These are phyloP conservation scores for Pemphigus obesinymphae DNA, from an alignment of 1,140 invertebrate species.

Conservation along the genomic window DNA sequence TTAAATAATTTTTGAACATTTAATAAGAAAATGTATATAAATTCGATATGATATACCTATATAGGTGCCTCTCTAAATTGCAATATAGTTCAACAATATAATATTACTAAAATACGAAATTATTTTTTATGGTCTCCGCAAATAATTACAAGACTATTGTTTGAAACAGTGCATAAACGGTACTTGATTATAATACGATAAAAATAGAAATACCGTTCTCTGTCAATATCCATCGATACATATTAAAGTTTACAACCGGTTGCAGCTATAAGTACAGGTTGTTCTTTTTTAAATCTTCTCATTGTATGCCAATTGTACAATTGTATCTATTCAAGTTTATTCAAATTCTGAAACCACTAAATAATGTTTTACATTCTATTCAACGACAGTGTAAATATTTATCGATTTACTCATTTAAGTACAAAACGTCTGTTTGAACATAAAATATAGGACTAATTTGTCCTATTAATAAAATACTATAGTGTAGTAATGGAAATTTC, in stretches of 20 bases:
- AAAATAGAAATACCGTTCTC: constrained; percentile 12
- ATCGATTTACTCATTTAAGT: not conserved
- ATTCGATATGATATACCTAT: not conserved
- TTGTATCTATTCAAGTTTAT: not conserved
- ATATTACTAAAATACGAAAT: no score
- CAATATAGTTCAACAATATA: no score
- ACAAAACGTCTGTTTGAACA: no score
- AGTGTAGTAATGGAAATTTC: no score
- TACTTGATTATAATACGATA: not conserved
- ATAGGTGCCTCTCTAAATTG: no score
- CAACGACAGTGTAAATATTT: not conserved
- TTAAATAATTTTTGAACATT: not conserved
- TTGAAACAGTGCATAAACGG: not conserved
- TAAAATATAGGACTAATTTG: no score
- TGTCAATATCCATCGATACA: not conserved
- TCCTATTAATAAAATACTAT: no score
- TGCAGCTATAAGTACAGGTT: not conserved
- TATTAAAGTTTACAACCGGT: not conserved
- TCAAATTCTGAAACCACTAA: not conserved
- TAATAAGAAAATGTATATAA: not conserved
- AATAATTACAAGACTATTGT: not conserved
- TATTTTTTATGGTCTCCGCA: no score
- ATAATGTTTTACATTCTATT: not conserved
- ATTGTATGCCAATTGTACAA: not conserved
- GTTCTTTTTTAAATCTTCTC: not conserved